Conservation (phyloP, 2,888 invertebrate genomes). For the Sipha maydis region DNA sequence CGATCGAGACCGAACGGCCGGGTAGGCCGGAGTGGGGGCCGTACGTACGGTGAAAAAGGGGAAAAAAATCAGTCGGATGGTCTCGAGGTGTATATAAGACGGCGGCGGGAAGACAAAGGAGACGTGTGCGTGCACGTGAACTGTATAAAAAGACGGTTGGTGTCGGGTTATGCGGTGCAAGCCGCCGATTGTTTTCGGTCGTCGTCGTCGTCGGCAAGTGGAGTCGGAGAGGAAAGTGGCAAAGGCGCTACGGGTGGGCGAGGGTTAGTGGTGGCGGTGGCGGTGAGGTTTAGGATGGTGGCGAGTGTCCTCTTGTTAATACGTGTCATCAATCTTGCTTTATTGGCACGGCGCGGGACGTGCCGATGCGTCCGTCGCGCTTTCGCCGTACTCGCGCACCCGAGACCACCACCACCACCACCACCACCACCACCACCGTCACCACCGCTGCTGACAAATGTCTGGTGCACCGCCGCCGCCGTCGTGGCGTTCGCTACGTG, state of each 20-base stretch:
- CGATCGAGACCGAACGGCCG: background rate
- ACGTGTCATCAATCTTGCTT: conserved; percentile 61
- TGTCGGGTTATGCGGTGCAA: background rate
- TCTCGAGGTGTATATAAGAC: conserved; percentile 7
- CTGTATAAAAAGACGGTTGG: conserved; percentile 10
- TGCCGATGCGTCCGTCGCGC: conserved; percentile 24
- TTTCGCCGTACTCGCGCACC: background rate
- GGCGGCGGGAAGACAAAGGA: conserved; percentile 34
- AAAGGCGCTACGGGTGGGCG: background rate
- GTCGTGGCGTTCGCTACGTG: background rate
- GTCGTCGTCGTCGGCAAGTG: background rate
- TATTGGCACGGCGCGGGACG: conserved; percentile 59
- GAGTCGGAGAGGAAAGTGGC: background rate
- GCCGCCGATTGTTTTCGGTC: background rate
- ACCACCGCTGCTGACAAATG: conserved; percentile 20
- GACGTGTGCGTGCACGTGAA: background rate
- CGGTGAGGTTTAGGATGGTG: background rate
- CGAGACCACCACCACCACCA: background rate
- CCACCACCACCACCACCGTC: background rate
- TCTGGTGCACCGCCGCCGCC: background rate
- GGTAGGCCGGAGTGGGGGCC: background rate
- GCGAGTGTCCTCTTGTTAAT: conserved; percentile 52
- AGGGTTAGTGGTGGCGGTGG: no score
- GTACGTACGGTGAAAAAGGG: background rate
- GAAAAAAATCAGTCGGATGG: conserved; percentile 9